A percentile compares a stretch with the other conserved stretches of the same genome.
These are phyloP conservation scores for Lasius platythorax DNA, from an alignment of 2,888 invertebrate species.

Conservation along the genomic window DNA sequence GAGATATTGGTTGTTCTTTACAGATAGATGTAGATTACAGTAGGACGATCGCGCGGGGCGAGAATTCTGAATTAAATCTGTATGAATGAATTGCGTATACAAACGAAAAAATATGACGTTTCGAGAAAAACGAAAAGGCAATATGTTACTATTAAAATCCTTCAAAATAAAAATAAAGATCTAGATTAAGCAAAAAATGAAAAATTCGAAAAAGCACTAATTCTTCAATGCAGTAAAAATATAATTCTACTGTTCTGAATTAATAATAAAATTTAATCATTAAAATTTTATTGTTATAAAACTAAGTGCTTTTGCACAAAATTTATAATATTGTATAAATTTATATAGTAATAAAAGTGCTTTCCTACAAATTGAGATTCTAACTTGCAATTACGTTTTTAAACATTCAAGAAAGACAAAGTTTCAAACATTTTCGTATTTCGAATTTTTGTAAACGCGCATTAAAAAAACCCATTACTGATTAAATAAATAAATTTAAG, in stretches of 20 bases:
- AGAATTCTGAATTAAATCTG: background rate
- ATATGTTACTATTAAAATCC: background rate
- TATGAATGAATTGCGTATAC: no score
- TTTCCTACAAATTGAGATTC: background rate
- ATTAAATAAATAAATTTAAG: background rate
- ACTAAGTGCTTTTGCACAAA: background rate
- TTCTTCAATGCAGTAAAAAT: background rate
- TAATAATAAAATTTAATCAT: background rate
- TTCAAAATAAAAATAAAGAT: constrained; percentile 4
- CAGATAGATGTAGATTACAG: constrained; percentile 1
- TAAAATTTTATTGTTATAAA: background rate
- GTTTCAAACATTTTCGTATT: background rate
- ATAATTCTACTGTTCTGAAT: background rate
- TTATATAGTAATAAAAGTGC: background rate
- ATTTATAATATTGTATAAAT: background rate
- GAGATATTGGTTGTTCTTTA: constrained; percentile 15
- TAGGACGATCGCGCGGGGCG: background rate
- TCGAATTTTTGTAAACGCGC: background rate
- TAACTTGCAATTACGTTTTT: background rate
- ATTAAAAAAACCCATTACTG: background rate
- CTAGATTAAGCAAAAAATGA: background rate
- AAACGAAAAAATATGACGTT: background rate
- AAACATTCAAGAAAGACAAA: background rate
- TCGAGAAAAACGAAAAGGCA: background rate
- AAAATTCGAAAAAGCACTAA: background rate